These are phyloP conservation scores for Doris montereyensis DNA, from an alignment of 2,888 invertebrate genomes.

Conservation along the genomic window DNA sequence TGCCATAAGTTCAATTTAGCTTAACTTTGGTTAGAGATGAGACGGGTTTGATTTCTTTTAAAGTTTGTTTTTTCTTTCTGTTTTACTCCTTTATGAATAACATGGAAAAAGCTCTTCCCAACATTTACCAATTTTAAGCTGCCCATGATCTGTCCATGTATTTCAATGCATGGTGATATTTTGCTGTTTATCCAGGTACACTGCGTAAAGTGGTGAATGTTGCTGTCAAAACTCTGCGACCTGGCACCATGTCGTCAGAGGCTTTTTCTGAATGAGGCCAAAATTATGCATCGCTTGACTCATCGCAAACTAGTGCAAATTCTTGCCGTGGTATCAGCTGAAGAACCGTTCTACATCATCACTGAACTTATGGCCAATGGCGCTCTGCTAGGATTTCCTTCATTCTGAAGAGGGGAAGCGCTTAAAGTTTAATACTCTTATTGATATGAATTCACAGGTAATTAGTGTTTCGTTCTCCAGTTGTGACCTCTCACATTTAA, in stretches of 20 bases:
- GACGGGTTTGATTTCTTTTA: too few species aligned
- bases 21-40: too few species aligned
- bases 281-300: slow-evolving; percentile 71
- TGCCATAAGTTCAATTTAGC: too few species aligned
- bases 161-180: too few species aligned
- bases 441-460: slow-evolving; percentile 94
- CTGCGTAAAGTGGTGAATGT: slow-evolving; percentile 97
- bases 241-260: slow-evolving; percentile 94
- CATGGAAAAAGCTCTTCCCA: too few species aligned
- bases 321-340: slow-evolving; percentile 91
- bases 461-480: too few species aligned
- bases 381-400: slow-evolving; percentile 92
- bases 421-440: slow-evolving; percentile 83
- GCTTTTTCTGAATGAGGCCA: slow-evolving; percentile 93
- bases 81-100: too few species aligned
- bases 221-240: slow-evolving; percentile 95
- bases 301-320: slow-evolving; percentile 84
- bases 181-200: slow-evolving; percentile 78
- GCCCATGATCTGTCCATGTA: too few species aligned
- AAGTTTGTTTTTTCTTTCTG: too few species aligned
- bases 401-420: slow-evolving; percentile 87
- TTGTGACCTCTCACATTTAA: too few species aligned
- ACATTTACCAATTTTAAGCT: too few species aligned
- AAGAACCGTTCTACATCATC: slow-evolving; percentile 91
- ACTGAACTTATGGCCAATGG: slow-evolving; percentile 96